Conservation (phyloP, 2,113 vertebrate species). For the Chaetura pelagica region DNA sequence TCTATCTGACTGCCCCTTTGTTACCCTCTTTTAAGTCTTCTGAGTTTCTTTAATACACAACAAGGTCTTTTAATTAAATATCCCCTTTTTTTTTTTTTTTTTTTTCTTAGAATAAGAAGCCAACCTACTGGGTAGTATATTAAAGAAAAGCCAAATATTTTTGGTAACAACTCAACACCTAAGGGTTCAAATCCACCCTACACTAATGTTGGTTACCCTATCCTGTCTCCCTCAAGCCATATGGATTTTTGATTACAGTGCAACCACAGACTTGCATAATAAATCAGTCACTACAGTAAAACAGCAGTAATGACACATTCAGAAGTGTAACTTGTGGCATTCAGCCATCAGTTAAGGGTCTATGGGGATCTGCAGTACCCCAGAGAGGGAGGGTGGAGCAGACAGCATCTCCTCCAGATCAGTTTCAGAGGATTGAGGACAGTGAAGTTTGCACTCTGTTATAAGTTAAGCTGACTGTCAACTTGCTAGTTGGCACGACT, state of each 20-base stretch:
- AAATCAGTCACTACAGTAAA: neutral
- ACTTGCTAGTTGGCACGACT: neutral
- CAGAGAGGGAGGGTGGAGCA: neutral
- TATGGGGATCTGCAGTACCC: neutral
- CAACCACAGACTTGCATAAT: neutral
- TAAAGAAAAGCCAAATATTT: conserved; percentile 35
- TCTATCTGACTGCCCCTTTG: neutral
- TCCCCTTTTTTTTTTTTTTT: no score
- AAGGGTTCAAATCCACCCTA: neutral
- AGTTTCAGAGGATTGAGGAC: neutral
- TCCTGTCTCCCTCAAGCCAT: neutral
- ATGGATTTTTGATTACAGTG: neutral
- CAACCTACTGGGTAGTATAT: neutral
- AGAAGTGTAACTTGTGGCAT: neutral
- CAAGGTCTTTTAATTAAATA: neutral
- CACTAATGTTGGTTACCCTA: neutral
- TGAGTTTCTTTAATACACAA: neutral
- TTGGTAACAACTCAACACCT: conserved; percentile 26
- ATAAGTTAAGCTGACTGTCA: neutral
- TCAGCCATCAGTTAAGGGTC: neutral
- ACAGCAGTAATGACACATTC: neutral
- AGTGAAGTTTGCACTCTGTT: neutral
- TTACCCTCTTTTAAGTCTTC: neutral
- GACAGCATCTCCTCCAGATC: neutral
- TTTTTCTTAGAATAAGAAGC: neutral